Evolutionary conservation across 2,888 invertebrate species (phyloP), one percentile per base, ranked within the genome.

Genomic region (Taenaris catops): DNA sequence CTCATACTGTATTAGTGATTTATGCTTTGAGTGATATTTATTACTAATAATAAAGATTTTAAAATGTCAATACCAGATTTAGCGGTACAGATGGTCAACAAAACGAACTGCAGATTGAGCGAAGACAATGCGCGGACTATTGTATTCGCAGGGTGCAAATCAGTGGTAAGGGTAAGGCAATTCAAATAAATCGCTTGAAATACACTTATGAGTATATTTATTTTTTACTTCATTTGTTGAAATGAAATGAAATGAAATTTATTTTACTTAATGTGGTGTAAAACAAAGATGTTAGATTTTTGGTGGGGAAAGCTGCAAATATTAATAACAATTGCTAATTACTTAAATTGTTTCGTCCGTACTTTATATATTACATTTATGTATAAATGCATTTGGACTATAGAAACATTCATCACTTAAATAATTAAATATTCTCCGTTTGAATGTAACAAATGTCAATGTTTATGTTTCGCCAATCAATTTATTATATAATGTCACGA

Each of bases 71-170:
- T 90, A 42, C 89, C 89, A 42, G 89, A 90, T 60, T 80, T 89
- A 42, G 90, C 90, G 2, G 63, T 79, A 2, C 81, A 88, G 39
- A 52, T 87, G 28, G 65, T 88, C 38, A 75, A 86, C n/a, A n/a
- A n/a, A 48, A 53, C 70, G n/a, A 51, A 69, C 34, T 46, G 53
- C 18, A 50, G 73, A 39, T 59, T 67, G 23, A 50, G 48, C 25
- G 63, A 70, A 57, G 54, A 79, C 58, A 61, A 75, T 66, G 59
- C 63, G 38, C 80, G 89, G 41, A 91, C 91, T 0, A 61, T 93
- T 25, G 89, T 93, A 51, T 55, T 93, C 16, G 71, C 91, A 32
- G 94, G 94, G 25, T 91, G 89, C 59, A 91, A 91, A 69, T 83
- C 87, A 45, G 90, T 89, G 53, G 93, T 92, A 73, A 89, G 91